Percentiles rank a stretch among this genome's conserved stretches.
phyloP scores from a whole-genome alignment of 2,888 invertebrate species.

The Lithophane ornitopus region DNA sequence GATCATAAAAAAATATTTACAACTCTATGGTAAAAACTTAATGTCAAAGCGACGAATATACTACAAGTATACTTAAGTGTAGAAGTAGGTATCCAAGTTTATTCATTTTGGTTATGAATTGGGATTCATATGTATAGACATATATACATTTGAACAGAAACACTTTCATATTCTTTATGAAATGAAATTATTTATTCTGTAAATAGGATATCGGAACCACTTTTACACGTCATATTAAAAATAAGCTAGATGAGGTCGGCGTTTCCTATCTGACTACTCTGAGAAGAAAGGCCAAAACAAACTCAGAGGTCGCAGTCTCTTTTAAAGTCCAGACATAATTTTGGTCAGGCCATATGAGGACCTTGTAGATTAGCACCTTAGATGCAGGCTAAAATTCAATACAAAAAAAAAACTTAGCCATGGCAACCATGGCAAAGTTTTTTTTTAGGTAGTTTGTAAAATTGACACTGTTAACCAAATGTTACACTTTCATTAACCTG shows the following conservation, averaged over 20 bases:
- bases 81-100: not conserved
- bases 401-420: not conserved
- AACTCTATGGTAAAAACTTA: not conserved
- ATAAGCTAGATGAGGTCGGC: too few species aligned
- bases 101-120: not conserved
- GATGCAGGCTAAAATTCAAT: not conserved
- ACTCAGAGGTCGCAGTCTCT: too few species aligned
- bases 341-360: too few species aligned
- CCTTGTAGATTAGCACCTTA: too few species aligned
- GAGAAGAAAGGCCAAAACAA: too few species aligned
- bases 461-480: not conserved
- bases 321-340: too few species aligned
- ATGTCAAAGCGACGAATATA: not conserved
- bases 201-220: too few species aligned
- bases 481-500: not conserved
- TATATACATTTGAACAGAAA: not conserved
- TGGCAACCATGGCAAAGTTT: too few species aligned
- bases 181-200: too few species aligned
- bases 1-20: conserved; percentile 31
- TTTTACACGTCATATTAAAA: too few species aligned
- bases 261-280: too few species aligned
- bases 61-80: not conserved
- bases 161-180: not conserved
- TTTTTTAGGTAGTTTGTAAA: not conserved
- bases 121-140: too few species aligned